These are phyloP conservation scores for Heliconius sara DNA, from an alignment of 2,888 invertebrate species.

Conservation along the genomic window DNA sequence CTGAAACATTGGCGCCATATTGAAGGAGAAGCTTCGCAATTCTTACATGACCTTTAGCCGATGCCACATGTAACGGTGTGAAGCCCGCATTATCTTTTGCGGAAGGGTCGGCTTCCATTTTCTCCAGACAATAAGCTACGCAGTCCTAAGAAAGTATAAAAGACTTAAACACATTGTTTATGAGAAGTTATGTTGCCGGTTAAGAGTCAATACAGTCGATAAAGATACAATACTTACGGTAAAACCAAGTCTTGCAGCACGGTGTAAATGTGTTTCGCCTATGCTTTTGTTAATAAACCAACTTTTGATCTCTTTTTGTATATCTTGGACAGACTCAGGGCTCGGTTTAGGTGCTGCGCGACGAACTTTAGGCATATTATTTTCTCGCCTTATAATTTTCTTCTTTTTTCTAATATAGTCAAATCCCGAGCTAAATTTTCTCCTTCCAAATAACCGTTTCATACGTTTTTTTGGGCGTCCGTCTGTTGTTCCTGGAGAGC, in stretches of 20 bases:
- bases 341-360: conserved; percentile 81
- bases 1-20: conserved; percentile 96
- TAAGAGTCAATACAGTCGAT: not conserved
- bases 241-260: conserved; percentile 94
- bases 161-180: conserved; percentile 25
- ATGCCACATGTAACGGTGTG: conserved; percentile 96
- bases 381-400: conserved; percentile 86
- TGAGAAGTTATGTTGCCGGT: not conserved
- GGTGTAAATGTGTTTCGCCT: conserved; percentile 95
- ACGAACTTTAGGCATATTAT: conserved; percentile 73
- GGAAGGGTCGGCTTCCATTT: conserved; percentile 91
- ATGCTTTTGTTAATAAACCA: conserved; percentile 97
- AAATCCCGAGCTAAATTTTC: conserved; percentile 92
- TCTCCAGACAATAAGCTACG: conserved; percentile 94
- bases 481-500: conserved; percentile 62
- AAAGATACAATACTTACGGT: conserved; percentile 84
- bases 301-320: conserved; percentile 92
- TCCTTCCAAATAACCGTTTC: conserved; percentile 86
- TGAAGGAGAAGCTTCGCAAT: conserved; percentile 93
- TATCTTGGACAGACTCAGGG: conserved; percentile 89
- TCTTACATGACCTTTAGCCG: conserved; percentile 93
- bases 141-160: conserved; percentile 87
- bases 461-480: conserved; percentile 81
- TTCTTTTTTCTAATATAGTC: conserved; percentile 96
- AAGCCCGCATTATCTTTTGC: conserved; percentile 96